Conservation (phyloP, 2,888 invertebrate species). For the Osmoderma eremita region DNA sequence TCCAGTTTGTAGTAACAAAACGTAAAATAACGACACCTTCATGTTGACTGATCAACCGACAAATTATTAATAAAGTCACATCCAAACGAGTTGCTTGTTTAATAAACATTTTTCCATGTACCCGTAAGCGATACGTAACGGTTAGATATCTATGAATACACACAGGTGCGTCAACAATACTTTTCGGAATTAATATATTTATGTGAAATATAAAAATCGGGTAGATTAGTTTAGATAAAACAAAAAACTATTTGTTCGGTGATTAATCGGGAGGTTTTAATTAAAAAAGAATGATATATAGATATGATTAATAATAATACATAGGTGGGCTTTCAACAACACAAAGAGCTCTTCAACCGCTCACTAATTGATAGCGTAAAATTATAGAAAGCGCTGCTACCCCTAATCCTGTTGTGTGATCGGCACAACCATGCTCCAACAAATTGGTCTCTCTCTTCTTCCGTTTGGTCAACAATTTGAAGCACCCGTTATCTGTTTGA, state of each 20-base stretch:
- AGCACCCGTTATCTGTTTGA: slow-evolving; percentile 62
- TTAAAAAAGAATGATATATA: slow-evolving; percentile 20
- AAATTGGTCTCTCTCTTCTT: slow-evolving; percentile 53
- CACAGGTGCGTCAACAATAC: slow-evolving; percentile 8
- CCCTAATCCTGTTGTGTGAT: slow-evolving; percentile 62
- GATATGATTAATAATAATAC: slow-evolving; percentile 9
- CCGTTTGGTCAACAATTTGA: slow-evolving; percentile 46
- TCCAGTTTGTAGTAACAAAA: not conserved
- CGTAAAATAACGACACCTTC: not conserved
- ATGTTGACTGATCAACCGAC: slow-evolving; percentile 24
- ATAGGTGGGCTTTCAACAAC: not conserved
- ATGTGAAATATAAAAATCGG: too few relatives aligned
- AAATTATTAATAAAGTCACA: slow-evolving; percentile 10
- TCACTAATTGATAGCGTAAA: slow-evolving; percentile 48
- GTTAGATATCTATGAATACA: not conserved
- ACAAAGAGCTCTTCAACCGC: slow-evolving; percentile 8
- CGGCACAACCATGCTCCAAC: slow-evolving; percentile 61
- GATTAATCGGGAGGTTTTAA: slow-evolving; percentile 24
- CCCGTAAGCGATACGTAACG: not conserved
- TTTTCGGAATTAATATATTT: not conserved
- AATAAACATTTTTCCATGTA: not conserved
- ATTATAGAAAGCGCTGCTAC: slow-evolving; percentile 60
- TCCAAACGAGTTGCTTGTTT: not conserved
- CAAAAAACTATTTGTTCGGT: slow-evolving; percentile 3
- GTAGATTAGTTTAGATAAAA: slow-evolving; percentile 7